A percentile compares a stretch with the other conserved stretches of the same genome.
Evolutionary conservation across 2,888 invertebrate genomes (phyloP).

Genomic region (Drosophila robusta): DNA sequence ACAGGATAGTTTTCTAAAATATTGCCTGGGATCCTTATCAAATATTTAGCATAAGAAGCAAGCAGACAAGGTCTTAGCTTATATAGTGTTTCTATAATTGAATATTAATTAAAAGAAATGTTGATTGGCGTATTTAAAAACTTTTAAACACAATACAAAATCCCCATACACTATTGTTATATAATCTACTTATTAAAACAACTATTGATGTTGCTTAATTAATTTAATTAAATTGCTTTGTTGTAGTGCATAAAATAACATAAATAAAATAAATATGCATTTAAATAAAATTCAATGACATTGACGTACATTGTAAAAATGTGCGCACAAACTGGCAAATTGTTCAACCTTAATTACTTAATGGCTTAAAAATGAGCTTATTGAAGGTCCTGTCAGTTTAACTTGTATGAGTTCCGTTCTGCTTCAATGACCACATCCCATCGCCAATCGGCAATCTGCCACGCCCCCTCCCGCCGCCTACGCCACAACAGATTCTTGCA

Average conservation of each 20-base stretch:
- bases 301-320: slow-evolving; percentile 14
- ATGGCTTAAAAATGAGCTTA: slow-evolving; percentile 72
- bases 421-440: slow-evolving; percentile 32
- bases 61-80: too few species aligned
- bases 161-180: neutral
- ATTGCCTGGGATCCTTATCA: neutral
- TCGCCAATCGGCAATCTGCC: neutral
- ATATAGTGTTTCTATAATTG: too few species aligned
- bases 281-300: slow-evolving; percentile 34
- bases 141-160: neutral
- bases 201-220: slow-evolving; percentile 11
- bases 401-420: slow-evolving; percentile 43
- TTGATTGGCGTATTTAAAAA: too few species aligned
- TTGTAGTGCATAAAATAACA: slow-evolving; percentile 3
- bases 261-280: slow-evolving; percentile 28
- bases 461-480: neutral
- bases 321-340: slow-evolving; percentile 56
- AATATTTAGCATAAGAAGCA: too few species aligned
- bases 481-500: slow-evolving; percentile 53
- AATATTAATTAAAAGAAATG: neutral
- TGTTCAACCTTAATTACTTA: slow-evolving; percentile 72
- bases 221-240: slow-evolving; percentile 9
- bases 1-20: neutral
- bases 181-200: slow-evolving; percentile 10
- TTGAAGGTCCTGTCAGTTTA: slow-evolving; percentile 59